phyloP scores from a whole-genome alignment of 1,140 invertebrate species.

The Scylla paramamosain region DNA sequence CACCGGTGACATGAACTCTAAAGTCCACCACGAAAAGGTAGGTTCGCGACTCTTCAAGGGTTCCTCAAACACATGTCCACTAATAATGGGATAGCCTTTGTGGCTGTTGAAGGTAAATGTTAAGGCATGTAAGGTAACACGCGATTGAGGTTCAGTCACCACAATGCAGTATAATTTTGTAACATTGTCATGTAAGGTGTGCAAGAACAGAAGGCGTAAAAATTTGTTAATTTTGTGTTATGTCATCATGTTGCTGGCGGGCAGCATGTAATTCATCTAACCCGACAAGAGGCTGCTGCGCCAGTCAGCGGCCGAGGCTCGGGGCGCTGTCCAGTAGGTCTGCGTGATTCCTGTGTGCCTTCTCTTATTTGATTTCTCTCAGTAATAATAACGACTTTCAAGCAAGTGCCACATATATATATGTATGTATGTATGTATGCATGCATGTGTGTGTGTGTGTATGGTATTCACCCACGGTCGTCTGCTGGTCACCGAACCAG shows the following conservation, averaged over 20 bases:
- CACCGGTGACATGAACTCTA: background rate
- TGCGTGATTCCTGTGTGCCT: background rate
- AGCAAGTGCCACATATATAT: background rate
- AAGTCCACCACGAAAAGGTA: background rate
- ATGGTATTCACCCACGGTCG: background rate
- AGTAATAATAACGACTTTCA: background rate
- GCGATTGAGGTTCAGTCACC: no score
- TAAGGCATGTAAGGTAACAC: no score
- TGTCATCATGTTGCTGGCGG: background rate
- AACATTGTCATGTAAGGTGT: no score
- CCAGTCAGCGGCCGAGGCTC: background rate
- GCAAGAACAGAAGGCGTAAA: no score
- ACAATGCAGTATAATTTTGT: no score
- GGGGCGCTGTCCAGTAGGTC: background rate
- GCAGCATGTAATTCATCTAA: background rate
- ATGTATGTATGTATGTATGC: background rate
- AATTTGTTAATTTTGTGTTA: no score
- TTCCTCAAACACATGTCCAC: no score
- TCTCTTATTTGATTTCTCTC: background rate
- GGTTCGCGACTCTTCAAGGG: background rate
- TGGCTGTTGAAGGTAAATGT: no score
- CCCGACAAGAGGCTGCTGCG: background rate
- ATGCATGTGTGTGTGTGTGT: slow-evolving; percentile 35
- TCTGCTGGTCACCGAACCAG: background rate
- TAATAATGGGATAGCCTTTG: no score